Evolutionary conservation across 92 coral and sea anemone species (phyloP).

Genomic region (Plumapathes pennacea): DNA sequence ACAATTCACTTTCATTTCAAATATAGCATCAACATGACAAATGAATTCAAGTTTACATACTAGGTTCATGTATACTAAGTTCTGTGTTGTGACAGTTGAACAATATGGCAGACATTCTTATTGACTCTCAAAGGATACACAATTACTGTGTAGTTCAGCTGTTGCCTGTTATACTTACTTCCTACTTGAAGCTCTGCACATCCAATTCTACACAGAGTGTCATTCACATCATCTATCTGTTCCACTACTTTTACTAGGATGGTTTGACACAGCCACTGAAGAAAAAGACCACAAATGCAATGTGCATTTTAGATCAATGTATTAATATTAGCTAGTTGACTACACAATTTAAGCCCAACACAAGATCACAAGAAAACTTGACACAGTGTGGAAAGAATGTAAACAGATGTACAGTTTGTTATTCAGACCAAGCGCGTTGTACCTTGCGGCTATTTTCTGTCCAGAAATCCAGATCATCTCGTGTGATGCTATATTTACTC

Average conservation of each 20-base stretch:
- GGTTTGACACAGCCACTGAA: conserved; percentile 96
- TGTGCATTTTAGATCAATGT: background rate
- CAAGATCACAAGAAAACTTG: too few species aligned
- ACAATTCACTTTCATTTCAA: too few species aligned
- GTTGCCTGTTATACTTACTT: conserved; percentile 41
- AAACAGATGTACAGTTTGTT: too few species aligned
- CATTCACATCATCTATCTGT: conserved; percentile 85
- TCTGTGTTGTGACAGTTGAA: too few species aligned
- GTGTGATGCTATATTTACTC: conserved; percentile 73
- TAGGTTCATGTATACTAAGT: too few species aligned
- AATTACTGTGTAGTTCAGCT: background rate
- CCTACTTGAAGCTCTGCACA: conserved; percentile 92
- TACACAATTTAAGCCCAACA: too few species aligned
- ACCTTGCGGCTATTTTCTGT: conserved; percentile 98
- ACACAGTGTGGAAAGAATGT: too few species aligned
- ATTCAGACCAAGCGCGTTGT: too few species aligned
- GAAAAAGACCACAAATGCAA: background rate
- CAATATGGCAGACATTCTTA: too few species aligned
- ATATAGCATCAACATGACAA: too few species aligned
- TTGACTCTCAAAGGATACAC: too few species aligned
- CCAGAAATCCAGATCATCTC: conserved; percentile 85
- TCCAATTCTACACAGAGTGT: conserved; percentile 75
- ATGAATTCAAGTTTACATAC: too few species aligned
- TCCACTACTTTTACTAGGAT: conserved; percentile 80
- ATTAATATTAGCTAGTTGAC: background rate